Evolutionary conservation across 2,797 vertebrate species (phyloP).

Genomic region (Characodon lateralis): DNA sequence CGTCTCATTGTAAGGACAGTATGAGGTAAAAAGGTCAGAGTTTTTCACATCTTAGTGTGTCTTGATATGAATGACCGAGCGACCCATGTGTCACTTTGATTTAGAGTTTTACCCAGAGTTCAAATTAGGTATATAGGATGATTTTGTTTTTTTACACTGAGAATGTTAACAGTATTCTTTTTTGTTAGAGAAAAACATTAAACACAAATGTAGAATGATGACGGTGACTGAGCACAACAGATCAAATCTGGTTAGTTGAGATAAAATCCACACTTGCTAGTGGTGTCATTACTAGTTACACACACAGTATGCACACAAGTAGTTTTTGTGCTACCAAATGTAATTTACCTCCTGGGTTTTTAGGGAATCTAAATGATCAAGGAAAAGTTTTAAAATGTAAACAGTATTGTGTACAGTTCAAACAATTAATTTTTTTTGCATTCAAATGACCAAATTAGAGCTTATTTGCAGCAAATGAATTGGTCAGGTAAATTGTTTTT

Average conservation of each 20-base stretch:
- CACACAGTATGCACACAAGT: background rate
- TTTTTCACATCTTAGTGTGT: background rate
- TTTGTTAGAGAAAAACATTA: too few relatives aligned
- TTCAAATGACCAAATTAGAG: background rate
- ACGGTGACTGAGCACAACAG: too few relatives aligned
- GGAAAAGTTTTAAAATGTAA: background rate
- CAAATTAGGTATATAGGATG: too few relatives aligned
- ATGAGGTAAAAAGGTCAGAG: background rate
- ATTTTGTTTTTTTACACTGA: too few relatives aligned
- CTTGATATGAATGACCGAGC: too few relatives aligned
- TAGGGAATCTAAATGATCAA: background rate
- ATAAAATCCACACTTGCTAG: background rate
- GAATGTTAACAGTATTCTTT: too few relatives aligned
- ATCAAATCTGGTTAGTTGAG: too few relatives aligned
- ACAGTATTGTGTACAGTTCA: too few relatives aligned
- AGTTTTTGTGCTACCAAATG: background rate
- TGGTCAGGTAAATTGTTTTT: too few relatives aligned
- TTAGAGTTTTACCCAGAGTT: too few relatives aligned
- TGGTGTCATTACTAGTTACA: background rate
- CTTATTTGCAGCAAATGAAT: background rate
- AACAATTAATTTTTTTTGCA: background rate
- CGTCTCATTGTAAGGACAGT: background rate
- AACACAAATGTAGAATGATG: too few relatives aligned
- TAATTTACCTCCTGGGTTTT: background rate
- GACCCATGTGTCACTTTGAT: too few relatives aligned